A percentile compares a stretch with the other conserved stretches of the same genome.
phyloP scores from a whole-genome alignment of 1,140 invertebrate species.

The Brachionus plicatilis region DNA sequence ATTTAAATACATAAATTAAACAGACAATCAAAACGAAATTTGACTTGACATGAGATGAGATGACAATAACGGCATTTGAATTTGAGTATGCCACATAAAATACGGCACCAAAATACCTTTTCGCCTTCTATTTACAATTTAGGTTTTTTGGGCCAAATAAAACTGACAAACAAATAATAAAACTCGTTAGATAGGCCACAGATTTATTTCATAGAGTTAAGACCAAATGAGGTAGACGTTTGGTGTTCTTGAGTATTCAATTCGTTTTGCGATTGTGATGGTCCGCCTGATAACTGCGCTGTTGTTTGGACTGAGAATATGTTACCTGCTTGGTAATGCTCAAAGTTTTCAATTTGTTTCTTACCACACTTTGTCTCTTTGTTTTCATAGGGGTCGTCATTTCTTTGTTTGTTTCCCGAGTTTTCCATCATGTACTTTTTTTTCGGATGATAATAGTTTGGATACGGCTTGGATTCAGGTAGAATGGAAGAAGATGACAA shows the following conservation, averaged over 20 bases:
- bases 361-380: not conserved
- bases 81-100: not conserved
- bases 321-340: not conserved
- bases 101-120: not conserved
- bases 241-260: not conserved
- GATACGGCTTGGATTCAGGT: not conserved
- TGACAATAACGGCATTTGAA: not conserved
- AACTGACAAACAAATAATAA: not conserved
- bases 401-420: not conserved
- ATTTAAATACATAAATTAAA: not conserved
- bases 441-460: constrained; percentile 38
- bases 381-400: not conserved
- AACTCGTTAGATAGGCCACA: not conserved
- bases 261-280: not conserved
- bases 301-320: not conserved
- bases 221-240: not conserved
- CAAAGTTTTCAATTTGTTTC: not conserved
- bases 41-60: not conserved
- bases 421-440: constrained; percentile 39
- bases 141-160: not conserved
- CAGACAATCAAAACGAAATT: not conserved
- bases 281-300: not conserved
- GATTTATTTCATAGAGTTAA: not conserved
- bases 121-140: not conserved
- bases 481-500: not conserved